phyloP scores from a whole-genome alignment of 2,113 vertebrate genomes.

The Arizona elegans region DNA sequence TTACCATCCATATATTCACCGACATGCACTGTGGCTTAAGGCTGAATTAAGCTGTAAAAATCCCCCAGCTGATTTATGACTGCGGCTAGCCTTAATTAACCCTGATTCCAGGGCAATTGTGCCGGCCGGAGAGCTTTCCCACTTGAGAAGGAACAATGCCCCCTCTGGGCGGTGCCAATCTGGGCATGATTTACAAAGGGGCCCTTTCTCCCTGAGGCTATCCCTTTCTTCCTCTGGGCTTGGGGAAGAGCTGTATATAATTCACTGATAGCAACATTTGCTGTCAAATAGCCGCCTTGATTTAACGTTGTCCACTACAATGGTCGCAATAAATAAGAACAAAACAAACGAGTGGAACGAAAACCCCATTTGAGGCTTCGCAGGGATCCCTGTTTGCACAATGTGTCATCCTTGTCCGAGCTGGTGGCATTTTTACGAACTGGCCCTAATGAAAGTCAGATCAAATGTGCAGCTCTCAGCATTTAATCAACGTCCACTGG shows the following conservation, averaged over 20 bases:
- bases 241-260: constrained; percentile 85
- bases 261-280: constrained; percentile 84
- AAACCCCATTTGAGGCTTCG: constrained; percentile 89
- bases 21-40: constrained; percentile 78
- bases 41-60: constrained; percentile 77
- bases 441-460: constrained; percentile 96
- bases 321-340: constrained; percentile 85
- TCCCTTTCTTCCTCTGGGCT: constrained; percentile 81
- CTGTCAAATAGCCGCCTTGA: constrained; percentile 90
- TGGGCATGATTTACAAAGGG: constrained; percentile 89
- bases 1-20: constrained; percentile 77
- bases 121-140: constrained; percentile 86
- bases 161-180: constrained; percentile 90
- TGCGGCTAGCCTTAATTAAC: constrained; percentile 89
- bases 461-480: constrained; percentile 85
- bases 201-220: constrained; percentile 79
- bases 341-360: constrained; percentile 56
- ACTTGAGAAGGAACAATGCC: constrained; percentile 86
- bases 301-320: constrained; percentile 86
- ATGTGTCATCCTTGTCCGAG: constrained; percentile 86
- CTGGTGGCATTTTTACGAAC: constrained; percentile 97
- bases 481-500: constrained; percentile 72
- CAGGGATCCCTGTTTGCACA: constrained; percentile 87
- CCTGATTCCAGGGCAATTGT: constrained; percentile 86
- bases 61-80: constrained; percentile 88